phyloP scores from a whole-genome alignment of 2,888 invertebrate species.

The Andrena praecox region DNA sequence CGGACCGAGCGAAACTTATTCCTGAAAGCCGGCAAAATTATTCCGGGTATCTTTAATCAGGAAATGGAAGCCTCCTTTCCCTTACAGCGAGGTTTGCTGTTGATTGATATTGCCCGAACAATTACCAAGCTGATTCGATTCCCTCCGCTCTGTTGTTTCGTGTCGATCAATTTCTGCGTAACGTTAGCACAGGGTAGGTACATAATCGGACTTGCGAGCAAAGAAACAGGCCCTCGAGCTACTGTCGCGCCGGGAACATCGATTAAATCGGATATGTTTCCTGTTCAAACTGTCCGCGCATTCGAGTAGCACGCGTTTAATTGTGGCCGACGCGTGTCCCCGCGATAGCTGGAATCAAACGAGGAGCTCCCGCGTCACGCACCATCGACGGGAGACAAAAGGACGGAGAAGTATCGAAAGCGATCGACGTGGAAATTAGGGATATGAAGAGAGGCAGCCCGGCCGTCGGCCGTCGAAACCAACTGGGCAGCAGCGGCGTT shows the following conservation, averaged over 20 bases:
- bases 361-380: neutral
- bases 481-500: neutral
- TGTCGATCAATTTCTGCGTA: neutral
- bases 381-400: slow-evolving; percentile 3
- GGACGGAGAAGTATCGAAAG: slow-evolving; percentile 20
- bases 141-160: neutral
- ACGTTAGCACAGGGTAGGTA: too few species aligned
- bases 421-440: slow-evolving; percentile 24
- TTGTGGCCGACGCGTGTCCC: neutral
- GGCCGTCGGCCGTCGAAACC: neutral
- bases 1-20: slow-evolving; percentile 61
- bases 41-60: slow-evolving; percentile 51
- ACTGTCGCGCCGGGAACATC: neutral
- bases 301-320: neutral
- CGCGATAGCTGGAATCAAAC: neutral
- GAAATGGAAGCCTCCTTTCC: slow-evolving; percentile 30
- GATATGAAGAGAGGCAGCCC: slow-evolving; percentile 5
- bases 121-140: neutral
- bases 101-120: neutral
- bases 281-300: neutral
- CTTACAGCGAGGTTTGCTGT: neutral
- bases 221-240: neutral
- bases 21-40: slow-evolving; percentile 52
- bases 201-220: too few species aligned
- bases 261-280: neutral